Evolutionary conservation across 2,113 vertebrate genomes (phyloP).

Genomic region (Crypturellus undulatus): DNA sequence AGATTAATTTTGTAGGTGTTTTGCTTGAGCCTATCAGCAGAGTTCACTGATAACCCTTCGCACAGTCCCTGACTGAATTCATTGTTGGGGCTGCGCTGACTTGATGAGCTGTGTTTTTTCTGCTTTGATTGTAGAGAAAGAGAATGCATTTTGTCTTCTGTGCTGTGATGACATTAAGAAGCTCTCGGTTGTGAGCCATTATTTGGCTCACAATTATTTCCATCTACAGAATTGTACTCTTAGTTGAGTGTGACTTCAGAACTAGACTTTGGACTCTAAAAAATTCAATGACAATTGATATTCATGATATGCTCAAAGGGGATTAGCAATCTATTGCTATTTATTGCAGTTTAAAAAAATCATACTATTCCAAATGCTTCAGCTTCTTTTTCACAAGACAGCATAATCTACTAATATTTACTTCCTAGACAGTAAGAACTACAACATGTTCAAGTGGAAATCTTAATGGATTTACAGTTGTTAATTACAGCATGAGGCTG

Average conservation of each 20-base stretch:
- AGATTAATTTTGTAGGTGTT: background rate
- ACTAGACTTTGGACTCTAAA: background rate
- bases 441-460: background rate
- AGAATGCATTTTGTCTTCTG: background rate
- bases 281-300: background rate
- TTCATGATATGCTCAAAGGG: background rate
- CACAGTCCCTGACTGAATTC: background rate
- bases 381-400: background rate
- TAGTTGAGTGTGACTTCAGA: background rate
- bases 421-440: background rate
- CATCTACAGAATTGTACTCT: background rate
- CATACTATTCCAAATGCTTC: background rate
- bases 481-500: background rate
- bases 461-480: background rate
- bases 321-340: background rate
- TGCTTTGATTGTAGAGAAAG: background rate
- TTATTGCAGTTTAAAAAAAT: background rate
- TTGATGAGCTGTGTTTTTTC: background rate
- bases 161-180: background rate
- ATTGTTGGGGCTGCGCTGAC: background rate
- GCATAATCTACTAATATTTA: background rate
- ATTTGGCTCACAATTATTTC: background rate
- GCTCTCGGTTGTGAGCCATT: background rate
- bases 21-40: background rate
- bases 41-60: background rate